Evolutionary conservation across 2,888 invertebrate species (phyloP).

Genomic region (Cataglyphis altisquamis): DNA sequence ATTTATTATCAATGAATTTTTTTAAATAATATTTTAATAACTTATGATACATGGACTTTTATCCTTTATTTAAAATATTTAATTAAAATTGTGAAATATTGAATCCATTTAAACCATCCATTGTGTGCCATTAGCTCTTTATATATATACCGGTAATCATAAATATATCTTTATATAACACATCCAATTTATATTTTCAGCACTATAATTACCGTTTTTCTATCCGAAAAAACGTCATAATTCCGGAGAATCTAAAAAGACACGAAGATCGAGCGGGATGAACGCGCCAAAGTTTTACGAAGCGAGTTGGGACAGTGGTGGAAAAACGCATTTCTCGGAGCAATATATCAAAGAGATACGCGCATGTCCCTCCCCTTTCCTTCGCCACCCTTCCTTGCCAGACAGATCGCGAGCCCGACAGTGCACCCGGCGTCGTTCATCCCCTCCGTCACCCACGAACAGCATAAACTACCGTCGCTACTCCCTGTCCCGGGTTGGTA

Average conservation of each 20-base stretch:
- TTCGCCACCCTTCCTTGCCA: slow-evolving; percentile 44
- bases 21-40: background rate
- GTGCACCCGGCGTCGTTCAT: slow-evolving; percentile 60
- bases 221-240: slow-evolving; percentile 24
- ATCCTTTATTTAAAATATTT: background rate
- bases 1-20: background rate
- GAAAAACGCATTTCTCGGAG: slow-evolving; percentile 69
- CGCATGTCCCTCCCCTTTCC: slow-evolving; percentile 67
- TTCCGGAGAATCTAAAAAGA: slow-evolving; percentile 41
- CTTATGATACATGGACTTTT: background rate
- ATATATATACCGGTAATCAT: too few species aligned
- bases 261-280: slow-evolving; percentile 53
- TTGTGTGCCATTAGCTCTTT: background rate
- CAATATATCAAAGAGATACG: slow-evolving; percentile 81
- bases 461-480: slow-evolving; percentile 53
- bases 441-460: slow-evolving; percentile 36
- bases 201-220: slow-evolving; percentile 5
- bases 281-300: slow-evolving; percentile 61
- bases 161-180: background rate
- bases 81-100: slow-evolving; percentile 2
- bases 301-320: slow-evolving; percentile 27
- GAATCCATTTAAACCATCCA: background rate
- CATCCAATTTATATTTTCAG: background rate
- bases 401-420: slow-evolving; percentile 72
- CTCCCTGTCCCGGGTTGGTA: slow-evolving; percentile 50